phyloP scores from a whole-genome alignment of 2,888 invertebrate species.

The Apotomis turbidana region DNA sequence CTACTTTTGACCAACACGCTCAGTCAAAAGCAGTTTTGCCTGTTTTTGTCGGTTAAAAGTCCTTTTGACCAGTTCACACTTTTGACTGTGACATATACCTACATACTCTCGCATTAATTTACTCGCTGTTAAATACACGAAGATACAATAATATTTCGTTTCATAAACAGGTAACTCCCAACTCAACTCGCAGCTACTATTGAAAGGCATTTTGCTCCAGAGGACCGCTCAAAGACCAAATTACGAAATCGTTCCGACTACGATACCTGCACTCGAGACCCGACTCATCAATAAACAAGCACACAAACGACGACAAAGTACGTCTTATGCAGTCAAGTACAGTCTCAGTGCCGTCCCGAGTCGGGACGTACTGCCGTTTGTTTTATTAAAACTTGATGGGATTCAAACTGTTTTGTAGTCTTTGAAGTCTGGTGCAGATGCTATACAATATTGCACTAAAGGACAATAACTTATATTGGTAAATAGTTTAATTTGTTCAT shows the following conservation, averaged over 20 bases:
- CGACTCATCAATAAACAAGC: constrained; percentile 19
- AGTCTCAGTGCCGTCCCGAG: not conserved
- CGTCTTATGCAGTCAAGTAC: constrained; percentile 16
- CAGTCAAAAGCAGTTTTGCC: too few relatives aligned
- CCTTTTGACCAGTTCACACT: too few relatives aligned
- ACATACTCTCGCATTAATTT: too few relatives aligned
- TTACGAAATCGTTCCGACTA: constrained; percentile 12
- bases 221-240: constrained; percentile 11
- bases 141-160: too few relatives aligned
- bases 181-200: not conserved
- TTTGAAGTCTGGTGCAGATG: not conserved
- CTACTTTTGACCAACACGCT: too few relatives aligned
- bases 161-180: not conserved
- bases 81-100: too few relatives aligned
- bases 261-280: constrained; percentile 24
- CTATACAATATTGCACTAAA: not conserved
- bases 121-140: too few relatives aligned
- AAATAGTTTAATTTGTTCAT: too few relatives aligned
- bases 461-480: not conserved
- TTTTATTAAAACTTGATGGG: constrained; percentile 5
- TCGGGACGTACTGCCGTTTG: constrained; percentile 3
- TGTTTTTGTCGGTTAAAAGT: too few relatives aligned
- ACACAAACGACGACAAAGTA: constrained; percentile 19
- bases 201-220: constrained; percentile 3
- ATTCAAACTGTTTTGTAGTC: not conserved